Evolutionary conservation across 2,888 invertebrate genomes (phyloP).

Genomic region (Meliscaeva auricollis): DNA sequence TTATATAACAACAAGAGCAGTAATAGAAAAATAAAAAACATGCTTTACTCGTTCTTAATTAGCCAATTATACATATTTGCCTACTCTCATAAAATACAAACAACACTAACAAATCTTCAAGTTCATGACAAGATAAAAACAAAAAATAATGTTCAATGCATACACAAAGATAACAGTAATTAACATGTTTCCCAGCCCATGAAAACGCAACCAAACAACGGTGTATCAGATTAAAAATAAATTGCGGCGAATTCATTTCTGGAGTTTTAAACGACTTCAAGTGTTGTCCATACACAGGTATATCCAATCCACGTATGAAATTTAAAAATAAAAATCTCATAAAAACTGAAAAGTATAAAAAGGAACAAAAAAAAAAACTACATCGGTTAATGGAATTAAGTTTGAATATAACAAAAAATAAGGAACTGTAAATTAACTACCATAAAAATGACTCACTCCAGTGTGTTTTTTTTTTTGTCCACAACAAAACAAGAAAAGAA

Average conservation of each 20-base stretch:
- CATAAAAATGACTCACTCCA: constrained; percentile 51
- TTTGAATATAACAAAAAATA: constrained; percentile 11
- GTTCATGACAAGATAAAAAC: constrained; percentile 21
- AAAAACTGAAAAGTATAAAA: no score
- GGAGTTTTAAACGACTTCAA: constrained; percentile 5
- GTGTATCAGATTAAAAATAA: not conserved
- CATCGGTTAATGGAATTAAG: constrained; percentile 12
- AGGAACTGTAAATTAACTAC: constrained; percentile 56
- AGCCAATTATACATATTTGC: constrained; percentile 2
- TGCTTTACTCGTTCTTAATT: constrained; percentile 3
- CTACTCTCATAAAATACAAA: constrained; percentile 7
- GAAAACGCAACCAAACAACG: constrained; percentile 4
- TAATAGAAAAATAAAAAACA: not conserved
- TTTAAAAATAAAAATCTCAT: constrained; percentile 15
- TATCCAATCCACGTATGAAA: not conserved
- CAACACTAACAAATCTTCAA: constrained; percentile 14
- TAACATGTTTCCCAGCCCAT: constrained; percentile 22
- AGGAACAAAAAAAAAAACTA: no score
- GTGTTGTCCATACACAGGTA: not conserved
- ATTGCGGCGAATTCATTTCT: constrained; percentile 22
- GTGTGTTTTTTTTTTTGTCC: constrained; percentile 7
- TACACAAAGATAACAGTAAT: constrained; percentile 14
- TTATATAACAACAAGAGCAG: not conserved
- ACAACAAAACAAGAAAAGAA: constrained; percentile 46
- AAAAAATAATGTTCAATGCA: not conserved